Conservation (phyloP, 1,140 invertebrate genomes). For the Probaryconus sp. region DNA sequence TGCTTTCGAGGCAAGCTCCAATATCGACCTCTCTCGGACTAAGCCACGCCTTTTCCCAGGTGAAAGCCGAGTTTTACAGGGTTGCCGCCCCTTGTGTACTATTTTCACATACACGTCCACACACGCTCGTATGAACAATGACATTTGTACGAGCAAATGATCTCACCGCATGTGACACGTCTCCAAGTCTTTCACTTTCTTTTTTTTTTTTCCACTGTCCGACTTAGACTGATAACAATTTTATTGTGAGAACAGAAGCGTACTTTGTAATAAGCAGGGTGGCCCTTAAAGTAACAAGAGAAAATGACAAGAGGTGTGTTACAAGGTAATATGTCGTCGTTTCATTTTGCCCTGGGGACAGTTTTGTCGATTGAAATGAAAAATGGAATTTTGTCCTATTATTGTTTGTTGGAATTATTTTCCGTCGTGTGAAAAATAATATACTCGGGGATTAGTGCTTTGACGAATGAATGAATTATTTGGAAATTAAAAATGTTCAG, state of each 20-base stretch:
- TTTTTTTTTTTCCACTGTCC: slow-evolving; percentile 15
- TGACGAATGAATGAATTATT: too few relatives aligned
- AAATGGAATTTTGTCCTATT: too few relatives aligned
- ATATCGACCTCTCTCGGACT: slow-evolving; percentile 59
- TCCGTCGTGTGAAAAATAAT: too few relatives aligned
- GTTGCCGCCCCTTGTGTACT: slow-evolving; percentile 59
- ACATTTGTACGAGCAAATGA: slow-evolving; percentile 47
- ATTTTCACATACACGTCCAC: slow-evolving; percentile 6
- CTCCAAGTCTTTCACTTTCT: slow-evolving; percentile 1
- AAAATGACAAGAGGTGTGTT: slow-evolving; percentile 7
- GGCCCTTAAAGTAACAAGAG: background rate
- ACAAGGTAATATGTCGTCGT: slow-evolving; percentile 3
- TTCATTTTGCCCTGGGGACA: too few relatives aligned
- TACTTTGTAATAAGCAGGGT: slow-evolving; percentile 1
- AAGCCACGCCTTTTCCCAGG: slow-evolving; percentile 66
- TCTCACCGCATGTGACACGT: slow-evolving; percentile 24
- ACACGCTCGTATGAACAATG: slow-evolving; percentile 25
- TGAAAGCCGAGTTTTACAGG: slow-evolving; percentile 63
- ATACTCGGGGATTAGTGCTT: too few relatives aligned
- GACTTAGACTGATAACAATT: slow-evolving; percentile 41
- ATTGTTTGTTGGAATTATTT: too few relatives aligned
- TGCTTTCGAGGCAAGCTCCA: slow-evolving; percentile 57
- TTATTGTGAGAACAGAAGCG: slow-evolving; percentile 15
- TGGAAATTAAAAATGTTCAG: too few relatives aligned
- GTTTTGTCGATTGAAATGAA: too few relatives aligned